phyloP scores from a whole-genome alignment of 92 coral and sea anemone genomes.

The Metridium senile region DNA sequence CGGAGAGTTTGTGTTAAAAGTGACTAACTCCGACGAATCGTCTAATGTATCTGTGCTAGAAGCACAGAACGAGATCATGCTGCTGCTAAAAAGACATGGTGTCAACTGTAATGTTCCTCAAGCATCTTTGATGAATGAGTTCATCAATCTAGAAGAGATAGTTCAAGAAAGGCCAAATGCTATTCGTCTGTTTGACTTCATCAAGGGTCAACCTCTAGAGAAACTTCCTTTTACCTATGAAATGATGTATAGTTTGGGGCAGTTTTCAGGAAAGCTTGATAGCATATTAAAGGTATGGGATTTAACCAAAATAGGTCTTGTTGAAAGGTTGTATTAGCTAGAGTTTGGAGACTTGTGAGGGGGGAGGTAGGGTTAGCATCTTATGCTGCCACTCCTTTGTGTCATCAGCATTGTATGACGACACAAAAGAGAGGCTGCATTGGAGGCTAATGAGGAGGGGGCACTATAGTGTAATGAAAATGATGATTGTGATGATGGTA shows the following conservation, averaged over 20 bases:
- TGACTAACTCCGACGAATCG: slow-evolving; percentile 63
- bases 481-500: too few species aligned
- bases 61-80: slow-evolving; percentile 56
- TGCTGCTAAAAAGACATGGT: slow-evolving; percentile 48
- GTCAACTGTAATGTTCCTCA: slow-evolving; percentile 53
- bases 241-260: slow-evolving; percentile 45
- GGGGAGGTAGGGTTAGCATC: too few species aligned
- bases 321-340: too few species aligned
- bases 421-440: too few species aligned
- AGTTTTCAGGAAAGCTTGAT: slow-evolving; percentile 30
- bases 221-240: slow-evolving; percentile 6
- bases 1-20: slow-evolving; percentile 68
- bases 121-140: slow-evolving; percentile 25
- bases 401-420: too few species aligned
- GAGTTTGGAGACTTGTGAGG: too few species aligned
- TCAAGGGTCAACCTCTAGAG: slow-evolving; percentile 50
- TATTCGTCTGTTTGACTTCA: slow-evolving; percentile 58
- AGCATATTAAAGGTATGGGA: not conserved
- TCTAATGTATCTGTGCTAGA: slow-evolving; percentile 35
- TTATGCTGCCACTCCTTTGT: too few species aligned
- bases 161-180: not conserved
- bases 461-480: too few species aligned
- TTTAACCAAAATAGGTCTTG: not conserved
- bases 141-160: not conserved
- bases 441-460: too few species aligned